Percentiles rank a stretch among this genome's conserved stretches.
Evolutionary conservation across 2,888 invertebrate genomes (phyloP).

Genomic region (Orthosia cruda): DNA sequence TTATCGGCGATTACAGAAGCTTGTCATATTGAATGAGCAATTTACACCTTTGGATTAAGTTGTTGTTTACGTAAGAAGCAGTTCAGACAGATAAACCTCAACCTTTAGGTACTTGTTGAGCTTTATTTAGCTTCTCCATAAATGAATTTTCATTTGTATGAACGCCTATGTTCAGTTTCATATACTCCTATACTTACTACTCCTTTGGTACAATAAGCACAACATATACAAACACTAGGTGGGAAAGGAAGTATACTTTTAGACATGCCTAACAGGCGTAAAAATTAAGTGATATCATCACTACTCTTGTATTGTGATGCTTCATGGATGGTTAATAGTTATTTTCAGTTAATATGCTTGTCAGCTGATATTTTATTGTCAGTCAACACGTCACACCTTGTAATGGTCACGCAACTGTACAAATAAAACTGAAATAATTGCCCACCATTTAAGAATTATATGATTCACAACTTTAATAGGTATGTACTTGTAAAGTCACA

Average conservation of each 20-base stretch:
- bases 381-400: constrained; percentile 33
- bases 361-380: constrained; percentile 19
- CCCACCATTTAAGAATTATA: constrained; percentile 17
- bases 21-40: constrained; percentile 23
- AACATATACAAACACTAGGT: no score
- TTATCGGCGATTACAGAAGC: constrained; percentile 17
- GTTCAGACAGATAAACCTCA: not conserved
- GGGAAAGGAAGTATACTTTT: no score
- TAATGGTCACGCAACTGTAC: constrained; percentile 45
- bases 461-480: constrained; percentile 30
- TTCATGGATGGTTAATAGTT: constrained; percentile 5
- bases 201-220: no score
- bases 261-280: not conserved
- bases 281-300: constrained; percentile 4
- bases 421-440: constrained; percentile 37
- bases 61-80: not conserved
- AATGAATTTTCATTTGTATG: no score
- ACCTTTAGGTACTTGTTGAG: not conserved
- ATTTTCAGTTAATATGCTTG: constrained; percentile 13
- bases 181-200: no score
- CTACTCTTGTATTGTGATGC: not conserved
- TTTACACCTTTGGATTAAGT: constrained; percentile 22
- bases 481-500: not conserved
- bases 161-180: no score
- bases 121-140: no score